These are phyloP conservation scores for Smutsia temminckii DNA, from an alignment of 2,797 vertebrate species.

Conservation along the genomic window DNA sequence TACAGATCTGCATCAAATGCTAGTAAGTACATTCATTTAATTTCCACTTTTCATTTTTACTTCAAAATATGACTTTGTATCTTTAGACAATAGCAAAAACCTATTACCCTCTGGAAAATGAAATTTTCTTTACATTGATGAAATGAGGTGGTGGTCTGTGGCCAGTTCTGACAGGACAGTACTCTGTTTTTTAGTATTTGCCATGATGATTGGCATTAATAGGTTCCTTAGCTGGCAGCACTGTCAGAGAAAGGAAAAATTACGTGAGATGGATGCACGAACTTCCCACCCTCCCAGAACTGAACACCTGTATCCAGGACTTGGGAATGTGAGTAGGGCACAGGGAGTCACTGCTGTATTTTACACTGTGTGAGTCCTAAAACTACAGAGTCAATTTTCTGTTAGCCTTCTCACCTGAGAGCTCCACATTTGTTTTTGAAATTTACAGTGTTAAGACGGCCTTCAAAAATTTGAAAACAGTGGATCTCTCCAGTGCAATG, in stretches of 20 bases:
- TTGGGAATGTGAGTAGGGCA: background rate
- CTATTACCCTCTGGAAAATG: background rate
- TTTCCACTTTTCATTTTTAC: background rate
- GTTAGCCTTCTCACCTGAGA: background rate
- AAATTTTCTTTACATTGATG: background rate
- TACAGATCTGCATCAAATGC: background rate
- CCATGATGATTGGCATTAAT: conserved; percentile 61
- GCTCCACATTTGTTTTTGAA: background rate
- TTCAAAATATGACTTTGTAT: background rate
- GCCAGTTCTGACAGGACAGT: background rate
- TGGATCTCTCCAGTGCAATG: background rate
- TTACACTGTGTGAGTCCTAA: background rate
- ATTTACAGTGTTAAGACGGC: background rate
- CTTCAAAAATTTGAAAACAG: background rate
- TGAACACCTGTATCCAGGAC: background rate
- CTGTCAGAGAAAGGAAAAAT: conserved; percentile 44
- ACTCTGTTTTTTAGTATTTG: conserved; percentile 27
- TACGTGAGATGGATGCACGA: background rate
- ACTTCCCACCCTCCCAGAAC: background rate
- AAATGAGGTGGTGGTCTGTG: background rate
- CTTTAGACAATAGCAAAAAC: background rate
- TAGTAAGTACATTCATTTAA: background rate
- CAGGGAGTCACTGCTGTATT: background rate
- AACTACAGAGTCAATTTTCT: background rate
- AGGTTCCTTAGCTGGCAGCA: background rate